Base-by-base conservation (phyloP, 2,888 invertebrate genomes). In the Ochropleura plecta region DNA sequence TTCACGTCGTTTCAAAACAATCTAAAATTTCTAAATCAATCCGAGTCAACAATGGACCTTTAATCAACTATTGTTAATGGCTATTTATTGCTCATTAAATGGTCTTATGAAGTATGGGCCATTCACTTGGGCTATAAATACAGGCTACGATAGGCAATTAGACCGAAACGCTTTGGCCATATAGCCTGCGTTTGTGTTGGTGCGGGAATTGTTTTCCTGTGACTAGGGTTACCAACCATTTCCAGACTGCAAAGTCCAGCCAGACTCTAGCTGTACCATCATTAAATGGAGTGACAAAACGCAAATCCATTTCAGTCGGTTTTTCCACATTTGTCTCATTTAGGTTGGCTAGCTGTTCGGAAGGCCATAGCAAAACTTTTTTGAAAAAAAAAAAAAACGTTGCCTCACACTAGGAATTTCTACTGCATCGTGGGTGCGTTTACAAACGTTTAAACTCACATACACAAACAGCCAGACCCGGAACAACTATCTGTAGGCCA, bases 1-100 rank as follows among this genome's bases (percentile, higher is more conserved):
- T 70, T 64, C 76, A 81, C 64, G 49, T 73, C 69, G 53, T 81
- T 79, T 67, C 55, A 48, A 69, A 82, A 60, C 80, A 69, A 80
- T 74, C 30, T 81, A 75, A 71, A 73, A 81, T 67, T 67, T 81
- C 67, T 65, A 84, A 80, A 70, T 81, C 84, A 73, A 76, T 82
- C 62, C 53, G 14, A 81, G 75, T 59, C 40, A 76, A 85, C 87
- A 87, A 85, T 85, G 20, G 80, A 18, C 16, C 78, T 81, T 82
- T 86, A 88, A 88, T 87, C 83, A 87, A 88, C 85, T 84, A 89
- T 90, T 92, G 91, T 90, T 88, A 87, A 88, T 88, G 83, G 88
- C 81, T 82, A 89, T 89, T 90, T 84, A 91, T 90, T 89, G 88
- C 81, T 91, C 90, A 90, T 92, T 92, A 91, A 90, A 88, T 73